Base-by-base conservation (phyloP, 2,797 vertebrate genomes). In the Parauchenoglanis ngamensis region DNA sequence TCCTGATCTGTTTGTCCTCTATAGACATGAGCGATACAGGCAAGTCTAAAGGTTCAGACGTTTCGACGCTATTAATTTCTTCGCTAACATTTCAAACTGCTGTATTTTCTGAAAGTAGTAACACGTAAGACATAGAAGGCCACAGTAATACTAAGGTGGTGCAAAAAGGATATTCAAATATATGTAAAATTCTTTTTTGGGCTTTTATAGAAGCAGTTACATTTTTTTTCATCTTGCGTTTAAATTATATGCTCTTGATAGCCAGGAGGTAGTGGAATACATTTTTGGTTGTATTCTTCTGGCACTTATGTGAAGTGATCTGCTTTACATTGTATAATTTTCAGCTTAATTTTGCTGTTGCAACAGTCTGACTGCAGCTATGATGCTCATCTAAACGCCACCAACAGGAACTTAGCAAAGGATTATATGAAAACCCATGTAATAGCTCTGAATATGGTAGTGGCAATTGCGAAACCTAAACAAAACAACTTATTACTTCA, bases 1-100 rank as follows among this genome's bases (percentile, higher is more conserved):
- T 86, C 54, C 57, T 86, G 46, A 81, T 68, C 80, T 86, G 63
- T 25, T 84, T 63, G 28, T 54, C 46, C 25, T 63, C 59, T 76
- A 0, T n/a, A 73, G 19, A 80, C 31, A 25, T 68, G 10, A 85
- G 28, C 61, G 28, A 63, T 49, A 61, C 63, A 83, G 40, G 28
- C 3, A 46, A 59, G 23, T 54, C n/a, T 54, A 23, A 44, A 40
- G 7, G 19, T 70, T 70, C 49, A 35, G 49, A 70, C n/a, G 49
- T 7, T 54, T 84, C 70, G 8, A 54, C 54, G 19, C 46, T 3
- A 21, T 68, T 52, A 6, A 0, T 4, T 63, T 46, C 59, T 82
- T 46, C 2, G 7, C n/a, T 40, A 59, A 57, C 21, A 35, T 61
- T 80, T 61, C 28, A 57, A 57, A 10, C 40, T 3, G 5, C 31